phyloP scores from a whole-genome alignment of 2,888 invertebrate genomes.

The Drosophila mimetica region DNA sequence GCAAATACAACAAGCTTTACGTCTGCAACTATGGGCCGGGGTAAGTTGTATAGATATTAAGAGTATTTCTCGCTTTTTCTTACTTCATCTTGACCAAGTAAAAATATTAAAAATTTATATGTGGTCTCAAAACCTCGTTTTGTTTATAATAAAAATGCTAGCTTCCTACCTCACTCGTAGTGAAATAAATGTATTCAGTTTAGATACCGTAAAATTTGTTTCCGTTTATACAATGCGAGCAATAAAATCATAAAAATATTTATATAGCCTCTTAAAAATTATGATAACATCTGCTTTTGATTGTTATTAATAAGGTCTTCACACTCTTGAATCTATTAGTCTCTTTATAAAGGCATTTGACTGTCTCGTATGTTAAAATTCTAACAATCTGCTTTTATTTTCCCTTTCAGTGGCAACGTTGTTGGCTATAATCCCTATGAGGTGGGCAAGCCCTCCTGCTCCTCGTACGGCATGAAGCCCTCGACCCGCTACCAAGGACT shows the following conservation, averaged over 20 bases:
- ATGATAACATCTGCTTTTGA: background rate
- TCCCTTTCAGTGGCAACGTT: slow-evolving; percentile 88
- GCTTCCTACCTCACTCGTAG: background rate
- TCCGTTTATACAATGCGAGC: background rate
- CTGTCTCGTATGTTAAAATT: background rate
- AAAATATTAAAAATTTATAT: background rate
- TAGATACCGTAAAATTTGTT: slow-evolving; percentile 7
- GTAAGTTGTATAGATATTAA: slow-evolving; percentile 84
- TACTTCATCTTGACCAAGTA: too few relatives aligned
- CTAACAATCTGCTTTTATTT: slow-evolving; percentile 39
- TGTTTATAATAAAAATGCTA: background rate
- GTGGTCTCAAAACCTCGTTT: too few relatives aligned
- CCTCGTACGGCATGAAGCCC: slow-evolving; percentile 88
- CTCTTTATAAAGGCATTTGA: background rate
- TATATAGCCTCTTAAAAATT: background rate
- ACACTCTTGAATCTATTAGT: background rate
- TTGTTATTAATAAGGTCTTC: background rate
- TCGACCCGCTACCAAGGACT: slow-evolving; percentile 91
- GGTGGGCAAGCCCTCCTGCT: slow-evolving; percentile 90
- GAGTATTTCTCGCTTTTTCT: too few relatives aligned
- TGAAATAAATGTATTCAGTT: slow-evolving; percentile 6
- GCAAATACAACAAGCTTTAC: slow-evolving; percentile 92
- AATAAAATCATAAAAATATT: background rate
- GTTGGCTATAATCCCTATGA: slow-evolving; percentile 91
- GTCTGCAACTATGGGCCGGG: slow-evolving; percentile 94